A percentile compares a stretch with the other conserved stretches of the same genome.
Conservation (phyloP, 2,888 invertebrate species). For the Drosophila paracracens region DNA sequence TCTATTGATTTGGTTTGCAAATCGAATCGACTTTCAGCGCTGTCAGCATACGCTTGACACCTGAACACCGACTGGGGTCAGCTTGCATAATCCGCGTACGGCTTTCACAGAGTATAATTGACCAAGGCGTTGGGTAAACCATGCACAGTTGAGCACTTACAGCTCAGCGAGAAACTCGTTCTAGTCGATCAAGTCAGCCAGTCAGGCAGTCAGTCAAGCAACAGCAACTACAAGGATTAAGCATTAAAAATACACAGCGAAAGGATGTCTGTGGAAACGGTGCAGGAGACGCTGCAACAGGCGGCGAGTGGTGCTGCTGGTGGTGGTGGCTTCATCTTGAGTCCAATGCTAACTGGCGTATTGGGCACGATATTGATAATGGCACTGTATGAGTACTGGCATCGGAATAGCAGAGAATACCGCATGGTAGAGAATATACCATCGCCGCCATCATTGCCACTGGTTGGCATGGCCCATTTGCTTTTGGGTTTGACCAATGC, state of each 20-base stretch:
- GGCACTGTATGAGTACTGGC: conserved; percentile 84
- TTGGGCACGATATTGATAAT: conserved; percentile 70
- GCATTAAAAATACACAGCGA: background rate
- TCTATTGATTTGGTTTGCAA: conserved; percentile 51
- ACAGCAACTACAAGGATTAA: conserved; percentile 3
- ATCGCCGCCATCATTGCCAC: conserved; percentile 88
- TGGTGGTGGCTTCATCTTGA: conserved; percentile 49
- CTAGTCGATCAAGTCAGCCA: background rate
- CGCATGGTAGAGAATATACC: conserved; percentile 89
- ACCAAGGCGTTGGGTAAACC: conserved; percentile 3
- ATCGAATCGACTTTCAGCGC: conserved; percentile 18
- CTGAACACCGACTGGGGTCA: background rate
- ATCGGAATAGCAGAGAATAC: conserved; percentile 86
- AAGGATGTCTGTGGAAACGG: conserved; percentile 72
- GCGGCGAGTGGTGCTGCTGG: conserved; percentile 36
- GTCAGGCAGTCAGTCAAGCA: background rate
- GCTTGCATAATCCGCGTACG: conserved; percentile 36
- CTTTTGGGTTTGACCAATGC: conserved; percentile 88
- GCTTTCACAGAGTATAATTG: conserved; percentile 51
- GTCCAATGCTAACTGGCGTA: conserved; percentile 72
- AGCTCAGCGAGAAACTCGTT: conserved; percentile 31
- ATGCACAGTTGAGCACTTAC: conserved; percentile 53
- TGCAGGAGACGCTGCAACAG: conserved; percentile 71
- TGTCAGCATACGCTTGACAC: conserved; percentile 64
- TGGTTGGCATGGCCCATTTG: conserved; percentile 90